phyloP scores from a whole-genome alignment of 2,113 vertebrate species.

The Bombycilla garrulus region DNA sequence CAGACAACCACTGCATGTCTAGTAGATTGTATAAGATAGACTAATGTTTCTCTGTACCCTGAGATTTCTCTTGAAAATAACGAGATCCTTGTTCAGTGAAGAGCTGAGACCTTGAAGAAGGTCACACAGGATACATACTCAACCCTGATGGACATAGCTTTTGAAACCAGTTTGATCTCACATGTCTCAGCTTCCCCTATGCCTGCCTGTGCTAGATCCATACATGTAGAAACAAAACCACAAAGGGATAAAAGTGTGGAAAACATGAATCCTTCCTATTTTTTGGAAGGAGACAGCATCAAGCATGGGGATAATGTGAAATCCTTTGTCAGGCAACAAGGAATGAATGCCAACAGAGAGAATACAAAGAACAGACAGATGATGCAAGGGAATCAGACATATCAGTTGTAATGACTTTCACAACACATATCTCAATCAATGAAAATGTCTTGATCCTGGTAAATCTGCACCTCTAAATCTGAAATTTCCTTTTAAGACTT shows the following conservation, averaged over 20 bases:
- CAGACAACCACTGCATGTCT: neutral
- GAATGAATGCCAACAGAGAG: neutral
- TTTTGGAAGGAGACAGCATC: neutral
- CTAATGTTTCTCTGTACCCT: fast-evolving
- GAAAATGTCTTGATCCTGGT: neutral
- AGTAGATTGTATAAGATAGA: neutral
- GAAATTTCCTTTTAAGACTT: neutral
- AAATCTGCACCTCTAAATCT: neutral
- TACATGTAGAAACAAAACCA: fast-evolving
- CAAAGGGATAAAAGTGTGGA: neutral
- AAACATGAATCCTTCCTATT: fast-evolving
- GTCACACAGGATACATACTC: neutral
- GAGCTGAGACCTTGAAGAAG: neutral
- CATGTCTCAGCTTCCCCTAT: neutral
- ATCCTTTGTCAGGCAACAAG: neutral
- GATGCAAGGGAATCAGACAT: neutral
- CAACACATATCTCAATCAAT: fast-evolving
- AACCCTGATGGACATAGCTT: neutral
- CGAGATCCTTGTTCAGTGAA: neutral
- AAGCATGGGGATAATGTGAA: neutral
- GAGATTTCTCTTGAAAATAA: neutral
- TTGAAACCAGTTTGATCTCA: neutral
- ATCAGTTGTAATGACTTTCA: neutral
- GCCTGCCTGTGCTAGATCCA: neutral
- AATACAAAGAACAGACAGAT: neutral